Evolutionary conservation across 2,113 vertebrate species (phyloP).

Genomic region (Electrona antarctica): DNA sequence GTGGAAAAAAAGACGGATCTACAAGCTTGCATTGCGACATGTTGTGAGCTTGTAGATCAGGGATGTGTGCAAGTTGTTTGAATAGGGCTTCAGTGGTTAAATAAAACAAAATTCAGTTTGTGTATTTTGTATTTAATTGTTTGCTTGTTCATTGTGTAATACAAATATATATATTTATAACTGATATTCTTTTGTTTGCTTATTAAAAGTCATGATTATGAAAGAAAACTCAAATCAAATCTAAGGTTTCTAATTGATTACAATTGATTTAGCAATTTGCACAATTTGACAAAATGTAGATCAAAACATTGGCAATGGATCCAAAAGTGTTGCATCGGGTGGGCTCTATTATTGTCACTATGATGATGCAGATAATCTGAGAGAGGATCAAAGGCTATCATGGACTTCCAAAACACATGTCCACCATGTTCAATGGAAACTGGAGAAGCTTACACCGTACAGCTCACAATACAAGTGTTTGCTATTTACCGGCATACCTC

Average conservation of each 20-base stretch:
- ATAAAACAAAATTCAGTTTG: no score
- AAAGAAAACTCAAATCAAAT: no score
- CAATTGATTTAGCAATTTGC: no score
- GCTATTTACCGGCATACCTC: slow-evolving; percentile 21
- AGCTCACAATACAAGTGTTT: not conserved
- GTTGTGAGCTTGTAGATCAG: not conserved
- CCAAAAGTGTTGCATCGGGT: slow-evolving; percentile 12
- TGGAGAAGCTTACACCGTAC: not conserved
- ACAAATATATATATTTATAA: no score
- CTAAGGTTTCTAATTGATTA: no score
- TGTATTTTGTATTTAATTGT: no score
- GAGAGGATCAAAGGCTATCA: slow-evolving; percentile 1
- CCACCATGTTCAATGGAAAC: slow-evolving; percentile 15
- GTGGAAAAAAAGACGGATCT: no score
- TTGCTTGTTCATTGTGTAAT: no score
- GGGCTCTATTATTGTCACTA: slow-evolving; percentile 11
- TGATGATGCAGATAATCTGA: slow-evolving; percentile 18
- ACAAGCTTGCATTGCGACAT: no score
- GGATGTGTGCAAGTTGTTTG: slow-evolving; percentile 6
- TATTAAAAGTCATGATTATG: no score
- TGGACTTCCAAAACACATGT: slow-evolving; percentile 25
- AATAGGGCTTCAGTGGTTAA: no score
- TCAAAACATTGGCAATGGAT: slow-evolving; percentile 9
- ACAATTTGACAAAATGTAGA: slow-evolving; percentile 37
- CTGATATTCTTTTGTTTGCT: no score